Evolutionary conservation across 2,113 vertebrate species (phyloP).

Genomic region (Galbula dea): DNA sequence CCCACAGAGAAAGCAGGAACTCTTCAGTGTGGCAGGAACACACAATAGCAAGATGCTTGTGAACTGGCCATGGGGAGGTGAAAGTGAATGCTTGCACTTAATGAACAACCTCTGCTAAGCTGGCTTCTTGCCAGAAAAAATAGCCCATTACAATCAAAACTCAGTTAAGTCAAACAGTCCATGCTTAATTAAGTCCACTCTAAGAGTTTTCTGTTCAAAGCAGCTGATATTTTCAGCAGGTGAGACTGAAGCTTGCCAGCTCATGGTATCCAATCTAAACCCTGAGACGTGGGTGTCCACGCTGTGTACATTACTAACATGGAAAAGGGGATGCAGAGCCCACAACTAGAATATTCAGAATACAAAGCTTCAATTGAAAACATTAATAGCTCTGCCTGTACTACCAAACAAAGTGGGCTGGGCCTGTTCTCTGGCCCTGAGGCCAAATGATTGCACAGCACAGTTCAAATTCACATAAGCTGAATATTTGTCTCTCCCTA

Average conservation of each 20-base stretch:
- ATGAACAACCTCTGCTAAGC: constrained; percentile 13
- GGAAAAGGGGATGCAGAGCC: not conserved
- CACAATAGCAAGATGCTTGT: constrained; percentile 19
- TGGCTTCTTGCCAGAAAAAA: constrained; percentile 70
- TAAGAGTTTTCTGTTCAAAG: constrained; percentile 56
- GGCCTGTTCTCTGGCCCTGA: not conserved
- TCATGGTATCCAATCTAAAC: constrained; percentile 30
- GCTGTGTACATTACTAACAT: not conserved
- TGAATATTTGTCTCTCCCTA: not conserved
- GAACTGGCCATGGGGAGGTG: constrained; percentile 12
- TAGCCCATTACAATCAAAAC: constrained; percentile 66
- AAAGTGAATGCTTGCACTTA: constrained; percentile 22
- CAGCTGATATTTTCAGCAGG: constrained; percentile 69
- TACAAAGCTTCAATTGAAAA: not conserved
- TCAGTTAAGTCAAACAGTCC: constrained; percentile 66
- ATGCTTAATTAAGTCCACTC: constrained; percentile 68
- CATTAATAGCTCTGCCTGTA: not conserved
- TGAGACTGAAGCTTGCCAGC: constrained; percentile 76
- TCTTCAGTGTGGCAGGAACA: not conserved
- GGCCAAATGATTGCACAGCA: not conserved
- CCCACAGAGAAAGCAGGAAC: not conserved
- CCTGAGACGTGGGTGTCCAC: not conserved
- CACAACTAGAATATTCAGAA: not conserved
- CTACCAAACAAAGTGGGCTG: not conserved
- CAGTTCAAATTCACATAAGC: not conserved